phyloP scores from a whole-genome alignment of 2,113 vertebrate species.

The Pagrus major region DNA sequence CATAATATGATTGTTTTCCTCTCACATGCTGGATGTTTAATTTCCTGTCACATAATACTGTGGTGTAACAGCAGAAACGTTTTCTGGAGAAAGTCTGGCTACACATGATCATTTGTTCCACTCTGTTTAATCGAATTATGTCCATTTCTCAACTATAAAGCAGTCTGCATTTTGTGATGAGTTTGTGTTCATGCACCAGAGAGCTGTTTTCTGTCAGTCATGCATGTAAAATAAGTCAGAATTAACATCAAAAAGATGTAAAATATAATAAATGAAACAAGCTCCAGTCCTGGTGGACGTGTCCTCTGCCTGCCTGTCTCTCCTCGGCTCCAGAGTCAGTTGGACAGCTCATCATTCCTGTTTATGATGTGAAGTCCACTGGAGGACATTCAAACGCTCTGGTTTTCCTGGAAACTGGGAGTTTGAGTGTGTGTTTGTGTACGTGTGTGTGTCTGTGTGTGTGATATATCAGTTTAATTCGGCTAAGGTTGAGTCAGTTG shows the following conservation, averaged over 20 bases:
- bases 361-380: slow-evolving; percentile 43
- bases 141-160: neutral
- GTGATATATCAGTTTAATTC: slow-evolving; percentile 15
- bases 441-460: slow-evolving; percentile 5
- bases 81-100: neutral
- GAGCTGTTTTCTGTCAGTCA: neutral
- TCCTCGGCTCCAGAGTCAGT: neutral
- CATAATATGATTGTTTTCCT: neutral
- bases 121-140: neutral
- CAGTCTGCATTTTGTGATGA: neutral
- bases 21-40: neutral
- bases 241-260: neutral
- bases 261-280: neutral
- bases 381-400: slow-evolving; percentile 47
- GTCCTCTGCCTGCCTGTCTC: neutral
- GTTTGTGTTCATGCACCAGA: neutral
- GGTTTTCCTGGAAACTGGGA: slow-evolving; percentile 59
- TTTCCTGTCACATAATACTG: neutral
- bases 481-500: slow-evolving; percentile 18
- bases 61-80: neutral
- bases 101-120: too few species aligned
- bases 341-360: slow-evolving; percentile 42
- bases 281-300: neutral
- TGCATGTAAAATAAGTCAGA: neutral
- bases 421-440: slow-evolving; percentile 11